Conservation (phyloP, 2,888 invertebrate species). For the Steromphala cineraria region DNA sequence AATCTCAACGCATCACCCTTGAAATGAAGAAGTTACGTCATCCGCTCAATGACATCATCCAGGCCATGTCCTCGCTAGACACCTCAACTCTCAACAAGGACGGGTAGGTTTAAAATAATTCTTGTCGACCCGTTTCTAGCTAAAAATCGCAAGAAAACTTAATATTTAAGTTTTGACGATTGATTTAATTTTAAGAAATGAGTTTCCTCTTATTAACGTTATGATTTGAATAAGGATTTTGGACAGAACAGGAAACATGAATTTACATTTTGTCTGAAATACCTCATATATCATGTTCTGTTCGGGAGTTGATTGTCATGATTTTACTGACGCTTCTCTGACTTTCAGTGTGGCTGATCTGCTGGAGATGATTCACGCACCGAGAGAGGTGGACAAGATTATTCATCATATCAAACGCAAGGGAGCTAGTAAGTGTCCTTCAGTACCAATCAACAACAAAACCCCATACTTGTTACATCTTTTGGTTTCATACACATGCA, state of each 20-base stretch:
- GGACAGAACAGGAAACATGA: too few species aligned
- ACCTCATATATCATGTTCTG: too few species aligned
- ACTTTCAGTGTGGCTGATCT: conserved; percentile 58
- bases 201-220: too few species aligned
- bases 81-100: conserved; percentile 57
- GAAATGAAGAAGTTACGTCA: conserved; percentile 60
- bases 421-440: conserved; percentile 52
- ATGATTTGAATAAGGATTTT: too few species aligned
- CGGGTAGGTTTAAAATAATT: conserved; percentile 41
- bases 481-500: too few species aligned
- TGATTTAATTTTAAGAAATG: too few species aligned
- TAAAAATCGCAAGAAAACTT: too few species aligned
- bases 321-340: not conserved
- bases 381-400: conserved; percentile 61
- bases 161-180: too few species aligned
- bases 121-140: not conserved
- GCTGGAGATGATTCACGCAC: conserved; percentile 56
- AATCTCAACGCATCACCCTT: conserved; percentile 56
- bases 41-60: conserved; percentile 54
- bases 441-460: too few species aligned
- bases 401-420: conserved; percentile 59
- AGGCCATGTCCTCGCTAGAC: conserved; percentile 56
- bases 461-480: too few species aligned
- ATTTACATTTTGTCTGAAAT: too few species aligned
- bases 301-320: not conserved